A percentile compares a stretch with the other conserved stretches of the same genome.
Evolutionary conservation across 2,113 vertebrate species (phyloP).

Genomic region (Engystomops pustulosus): DNA sequence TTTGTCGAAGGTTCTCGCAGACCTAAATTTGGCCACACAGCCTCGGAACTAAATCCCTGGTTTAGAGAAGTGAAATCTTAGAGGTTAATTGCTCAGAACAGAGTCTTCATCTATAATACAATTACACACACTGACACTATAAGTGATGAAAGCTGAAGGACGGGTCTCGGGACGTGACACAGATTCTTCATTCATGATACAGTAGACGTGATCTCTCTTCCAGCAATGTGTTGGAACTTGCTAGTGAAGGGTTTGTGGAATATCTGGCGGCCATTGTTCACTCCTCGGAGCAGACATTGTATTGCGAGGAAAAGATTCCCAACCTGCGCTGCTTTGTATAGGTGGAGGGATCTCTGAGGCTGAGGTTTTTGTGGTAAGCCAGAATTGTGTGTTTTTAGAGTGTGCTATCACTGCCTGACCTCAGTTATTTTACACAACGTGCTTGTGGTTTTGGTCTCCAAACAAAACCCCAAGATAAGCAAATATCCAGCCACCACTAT

Average conservation of each 20-base stretch:
- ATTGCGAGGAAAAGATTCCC: neutral
- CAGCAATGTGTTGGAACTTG: constrained; percentile 25
- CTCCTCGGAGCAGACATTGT: constrained; percentile 1
- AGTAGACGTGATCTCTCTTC: constrained; percentile 11
- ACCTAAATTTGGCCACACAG: neutral
- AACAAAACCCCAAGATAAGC: constrained; percentile 71
- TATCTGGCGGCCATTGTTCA: neutral
- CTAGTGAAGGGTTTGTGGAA: neutral
- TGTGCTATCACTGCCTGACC: constrained; percentile 64
- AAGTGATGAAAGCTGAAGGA: constrained; percentile 8
- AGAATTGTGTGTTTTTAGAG: constrained; percentile 62
- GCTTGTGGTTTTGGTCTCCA: constrained; percentile 73
- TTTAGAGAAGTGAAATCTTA: neutral
- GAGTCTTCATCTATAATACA: neutral
- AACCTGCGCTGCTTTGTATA: constrained; percentile 31
- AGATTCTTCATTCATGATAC: constrained; percentile 19
- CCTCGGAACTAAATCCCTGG: too few species aligned
- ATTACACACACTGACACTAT: constrained; percentile 13
- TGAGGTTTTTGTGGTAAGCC: constrained; percentile 73
- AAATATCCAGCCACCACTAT: constrained; percentile 64
- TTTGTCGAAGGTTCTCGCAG: neutral
- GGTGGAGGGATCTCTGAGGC: constrained; percentile 49
- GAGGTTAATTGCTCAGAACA: neutral
- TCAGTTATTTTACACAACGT: constrained; percentile 65
- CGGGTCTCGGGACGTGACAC: neutral